phyloP scores from a whole-genome alignment of 2,888 invertebrate species.

The Saturnia pavonia region DNA sequence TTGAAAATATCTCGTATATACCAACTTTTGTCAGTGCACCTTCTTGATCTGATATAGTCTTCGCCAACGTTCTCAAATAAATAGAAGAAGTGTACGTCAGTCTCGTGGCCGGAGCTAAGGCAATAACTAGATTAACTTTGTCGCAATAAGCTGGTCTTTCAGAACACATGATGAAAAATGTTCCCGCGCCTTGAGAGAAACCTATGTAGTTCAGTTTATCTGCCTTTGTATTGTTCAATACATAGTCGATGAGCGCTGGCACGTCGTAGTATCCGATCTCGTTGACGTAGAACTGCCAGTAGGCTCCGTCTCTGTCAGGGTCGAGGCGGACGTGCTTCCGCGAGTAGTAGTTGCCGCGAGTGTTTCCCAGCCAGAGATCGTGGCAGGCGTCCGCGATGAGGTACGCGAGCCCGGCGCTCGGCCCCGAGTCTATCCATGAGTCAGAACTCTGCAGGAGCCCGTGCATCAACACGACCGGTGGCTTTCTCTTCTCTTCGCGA shows the following conservation, averaged over 20 bases:
- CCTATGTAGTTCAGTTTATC: conserved; percentile 80
- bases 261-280: conserved; percentile 89
- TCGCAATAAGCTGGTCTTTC: conserved; percentile 84
- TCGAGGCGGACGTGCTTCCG: conserved; percentile 68
- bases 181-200: conserved; percentile 88
- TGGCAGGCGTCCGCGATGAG: conserved; percentile 40
- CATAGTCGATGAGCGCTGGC: conserved; percentile 81
- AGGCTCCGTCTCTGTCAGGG: conserved; percentile 58
- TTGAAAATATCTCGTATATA: too few relatives aligned
- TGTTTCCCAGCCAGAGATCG: conserved; percentile 40
- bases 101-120: conserved; percentile 83
- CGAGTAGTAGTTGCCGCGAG: conserved; percentile 59
- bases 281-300: conserved; percentile 87
- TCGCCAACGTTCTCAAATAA: conserved; percentile 38
- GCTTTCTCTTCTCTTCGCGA: conserved; percentile 25
- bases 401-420: conserved; percentile 44
- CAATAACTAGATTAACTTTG: conserved; percentile 82
- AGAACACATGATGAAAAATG: conserved; percentile 85
- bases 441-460: conserved; percentile 62
- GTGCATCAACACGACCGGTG: conserved; percentile 63
- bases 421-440: conserved; percentile 60
- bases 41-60: too few relatives aligned
- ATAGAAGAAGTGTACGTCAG: conserved; percentile 66
- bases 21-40: too few relatives aligned
- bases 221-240: conserved; percentile 47